These are phyloP conservation scores for Thecophora atra DNA, from an alignment of 2,888 invertebrate species.

Conservation along the genomic window DNA sequence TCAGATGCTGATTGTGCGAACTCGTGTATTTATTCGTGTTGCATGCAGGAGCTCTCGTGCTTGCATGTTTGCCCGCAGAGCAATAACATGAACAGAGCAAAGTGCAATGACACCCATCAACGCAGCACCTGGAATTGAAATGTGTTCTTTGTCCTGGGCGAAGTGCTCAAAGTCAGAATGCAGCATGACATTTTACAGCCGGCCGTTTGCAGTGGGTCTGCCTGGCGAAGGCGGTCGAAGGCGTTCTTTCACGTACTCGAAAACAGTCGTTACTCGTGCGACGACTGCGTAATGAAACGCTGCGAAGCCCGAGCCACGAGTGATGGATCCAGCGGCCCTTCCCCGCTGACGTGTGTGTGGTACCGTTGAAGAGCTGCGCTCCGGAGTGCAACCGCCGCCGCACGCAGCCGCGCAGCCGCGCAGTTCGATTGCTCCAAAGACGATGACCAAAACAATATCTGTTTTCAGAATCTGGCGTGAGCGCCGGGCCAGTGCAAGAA, in stretches of 20 bases:
- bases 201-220: slow-evolving; percentile 29
- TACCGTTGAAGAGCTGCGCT: slow-evolving; percentile 30
- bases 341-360: slow-evolving; percentile 2
- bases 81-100: no score
- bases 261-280: slow-evolving; percentile 21
- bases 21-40: no score
- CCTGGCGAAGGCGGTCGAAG: slow-evolving; percentile 5
- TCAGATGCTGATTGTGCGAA: no score
- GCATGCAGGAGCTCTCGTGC: no score
- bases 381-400: slow-evolving; percentile 18
- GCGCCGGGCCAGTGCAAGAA: slow-evolving; percentile 34
- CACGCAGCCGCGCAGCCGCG: slow-evolving; percentile 8
- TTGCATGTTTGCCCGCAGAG: no score
- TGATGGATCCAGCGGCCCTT: slow-evolving; percentile 6
- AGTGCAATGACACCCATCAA: slow-evolving; percentile 31
- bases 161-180: slow-evolving; percentile 20
- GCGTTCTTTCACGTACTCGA: slow-evolving; percentile 31
- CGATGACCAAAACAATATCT: slow-evolving; percentile 37
- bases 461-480: slow-evolving; percentile 35
- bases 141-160: not conserved
- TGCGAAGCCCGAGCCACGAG: slow-evolving; percentile 20
- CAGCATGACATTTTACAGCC: slow-evolving; percentile 24
- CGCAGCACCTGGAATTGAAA: slow-evolving; percentile 2
- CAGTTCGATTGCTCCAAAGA: slow-evolving; percentile 28
- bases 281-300: slow-evolving; percentile 28